Evolutionary conservation across 2,888 invertebrate species (phyloP), one percentile per base, ranked within the genome.

Genomic region (Drosophila suboccidentalis): DNA sequence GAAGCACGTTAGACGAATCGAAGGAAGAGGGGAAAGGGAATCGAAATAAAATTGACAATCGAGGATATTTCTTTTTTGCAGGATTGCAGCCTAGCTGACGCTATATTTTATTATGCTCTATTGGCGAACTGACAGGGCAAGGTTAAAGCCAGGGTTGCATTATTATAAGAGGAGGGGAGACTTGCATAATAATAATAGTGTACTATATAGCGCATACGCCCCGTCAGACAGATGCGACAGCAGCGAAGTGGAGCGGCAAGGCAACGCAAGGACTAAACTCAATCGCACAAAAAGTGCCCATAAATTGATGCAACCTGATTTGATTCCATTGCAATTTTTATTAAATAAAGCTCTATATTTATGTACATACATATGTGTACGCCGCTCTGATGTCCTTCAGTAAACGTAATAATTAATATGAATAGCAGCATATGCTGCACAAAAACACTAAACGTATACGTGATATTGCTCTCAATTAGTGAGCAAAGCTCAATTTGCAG

Each of bases 11-110:
- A 59, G 36, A 50, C n/a, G 29, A 13, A n/a, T 38, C n/a, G 29
- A 32, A 47, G 9, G n/a, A n/a, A 26, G 36, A 46, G 29, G 55
- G 44, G 44, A 22, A 50, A 50, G 46, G 64, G 64, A 77, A 66
- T 77, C 64, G 65, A 67, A 82, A 73, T 85, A 51, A 66, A 85
- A 80, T 59, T 78, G 88, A 88, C 78, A 83, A 58, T 63, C 69
- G 66, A 43, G 78, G 75, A 66, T 70, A 71, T 57, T 9, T 36
- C 9, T 44, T 36, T 46, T 44, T 44, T 55, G 39, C 34, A 19
- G 55, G n/a, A 55, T 47, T 59, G 43, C 69, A 49, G 62, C 19
- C 55, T 29, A 44, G 54, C 61, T 63, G 78, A 32, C 54, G 54
- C 41, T 64, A 53, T 41, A 19, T 58, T 78, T 74, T 60, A 69